Conservation (phyloP, 2,113 vertebrate genomes). For the Thunnus thynnus region DNA sequence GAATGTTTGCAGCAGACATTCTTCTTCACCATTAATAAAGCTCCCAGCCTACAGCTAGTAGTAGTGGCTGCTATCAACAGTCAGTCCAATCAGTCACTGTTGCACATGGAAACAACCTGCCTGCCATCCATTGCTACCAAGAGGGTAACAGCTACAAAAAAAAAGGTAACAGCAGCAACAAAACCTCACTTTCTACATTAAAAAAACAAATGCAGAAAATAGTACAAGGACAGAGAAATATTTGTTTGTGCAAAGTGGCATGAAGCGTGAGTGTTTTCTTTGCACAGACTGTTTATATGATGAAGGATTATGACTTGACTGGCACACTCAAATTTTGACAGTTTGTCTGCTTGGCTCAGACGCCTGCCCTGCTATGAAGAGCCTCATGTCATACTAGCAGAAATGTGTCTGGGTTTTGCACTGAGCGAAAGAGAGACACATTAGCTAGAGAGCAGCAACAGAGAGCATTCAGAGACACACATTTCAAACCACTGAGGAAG, state of each 20-base stretch:
- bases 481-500: background rate
- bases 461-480: background rate
- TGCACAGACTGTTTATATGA: background rate
- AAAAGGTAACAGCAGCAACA: background rate
- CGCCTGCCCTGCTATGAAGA: background rate
- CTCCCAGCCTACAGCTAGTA: conserved; percentile 8
- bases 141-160: background rate
- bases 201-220: background rate
- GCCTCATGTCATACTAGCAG: background rate
- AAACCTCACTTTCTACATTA: background rate
- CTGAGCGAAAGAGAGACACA: background rate
- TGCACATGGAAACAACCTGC: background rate
- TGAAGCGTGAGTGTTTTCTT: background rate
- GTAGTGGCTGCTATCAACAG: background rate
- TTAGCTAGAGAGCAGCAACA: background rate
- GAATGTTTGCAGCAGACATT: background rate
- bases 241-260: background rate
- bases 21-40: background rate
- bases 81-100: conserved; percentile 5
- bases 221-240: background rate
- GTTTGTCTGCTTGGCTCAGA: background rate
- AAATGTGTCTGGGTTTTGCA: background rate
- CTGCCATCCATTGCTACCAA: background rate
- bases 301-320: conserved; percentile 6
- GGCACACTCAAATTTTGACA: background rate